Evolutionary conservation across 2,888 invertebrate genomes (phyloP).

Genomic region (Hermaeophaga mercurialis): DNA sequence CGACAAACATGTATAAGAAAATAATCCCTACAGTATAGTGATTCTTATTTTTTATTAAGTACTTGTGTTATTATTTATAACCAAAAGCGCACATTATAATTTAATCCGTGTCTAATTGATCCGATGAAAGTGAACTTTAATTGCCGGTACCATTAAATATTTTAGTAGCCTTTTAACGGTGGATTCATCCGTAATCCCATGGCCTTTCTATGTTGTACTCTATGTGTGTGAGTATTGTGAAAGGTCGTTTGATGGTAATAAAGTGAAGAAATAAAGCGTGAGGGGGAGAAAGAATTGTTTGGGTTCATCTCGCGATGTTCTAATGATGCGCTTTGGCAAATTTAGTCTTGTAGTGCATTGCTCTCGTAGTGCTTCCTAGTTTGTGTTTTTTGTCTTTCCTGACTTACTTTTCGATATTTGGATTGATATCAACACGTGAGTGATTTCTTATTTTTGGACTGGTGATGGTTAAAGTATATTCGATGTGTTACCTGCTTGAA

Average conservation of each 20-base stretch:
- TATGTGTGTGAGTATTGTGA: slow-evolving; percentile 51
- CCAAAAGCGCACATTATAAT: too few species aligned
- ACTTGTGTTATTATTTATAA: too few species aligned
- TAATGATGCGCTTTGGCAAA: slow-evolving; percentile 45
- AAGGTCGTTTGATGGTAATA: slow-evolving; percentile 45
- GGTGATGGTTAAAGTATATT: background rate
- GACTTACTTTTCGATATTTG: background rate
- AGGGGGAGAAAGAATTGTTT: slow-evolving; percentile 51
- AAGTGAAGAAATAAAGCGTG: slow-evolving; percentile 44
- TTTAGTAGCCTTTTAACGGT: slow-evolving; percentile 3
- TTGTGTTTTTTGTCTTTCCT: background rate
- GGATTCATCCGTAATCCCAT: background rate
- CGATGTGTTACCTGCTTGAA: too few species aligned
- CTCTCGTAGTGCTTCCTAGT: slow-evolving; percentile 17
- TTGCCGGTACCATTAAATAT: background rate
- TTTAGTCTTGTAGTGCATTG: slow-evolving; percentile 40
- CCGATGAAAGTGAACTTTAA: background rate
- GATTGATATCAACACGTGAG: background rate
- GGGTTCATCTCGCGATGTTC: slow-evolving; percentile 51
- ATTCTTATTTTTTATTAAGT: too few species aligned
- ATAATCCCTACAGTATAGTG: too few species aligned
- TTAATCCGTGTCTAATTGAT: background rate
- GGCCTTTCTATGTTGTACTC: slow-evolving; percentile 4
- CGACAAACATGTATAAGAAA: too few species aligned
- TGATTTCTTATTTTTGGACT: background rate